Base-by-base conservation (phyloP, 2,113 vertebrate genomes). In the Tiliqua scincoides region DNA sequence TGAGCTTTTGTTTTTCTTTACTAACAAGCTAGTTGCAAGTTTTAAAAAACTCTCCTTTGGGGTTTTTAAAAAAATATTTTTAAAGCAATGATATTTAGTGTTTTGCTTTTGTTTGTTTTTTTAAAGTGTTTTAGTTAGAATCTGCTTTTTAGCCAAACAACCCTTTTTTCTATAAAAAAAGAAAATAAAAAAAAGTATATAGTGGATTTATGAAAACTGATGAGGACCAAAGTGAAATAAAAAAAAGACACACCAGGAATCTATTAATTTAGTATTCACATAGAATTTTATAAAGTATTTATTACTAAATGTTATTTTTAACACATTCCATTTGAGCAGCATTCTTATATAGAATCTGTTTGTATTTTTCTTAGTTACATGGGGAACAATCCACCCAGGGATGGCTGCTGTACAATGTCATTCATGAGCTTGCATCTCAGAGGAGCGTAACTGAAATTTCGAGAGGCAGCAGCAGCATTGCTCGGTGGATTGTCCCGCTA, bases 221-320 rank as follows among this genome's bases (percentile, higher is more conserved):
- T 96, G 95, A 93, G 95, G 97, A 97, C 97, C 97, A 97, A 97
- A 97, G 96, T 95, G 93, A 97, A 96, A 96, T 94, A 95, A 74
- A 86, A 96, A 96, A 95, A 94, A 96, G 95, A 96, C 14, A 71
- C 95, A 96, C 95, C 95, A 96, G 96, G 96, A 97, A 97, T 96
- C 96, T 97, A 97, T 97, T 97, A 95, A 97, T 96, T 96, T 97
- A 94, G 94, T 95, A 91, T 94, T 95, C 95, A 91, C 91, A 94
- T 94, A 96, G 95, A 97, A 96, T 97, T 96, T 97, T 97, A 97
- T 96, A 96, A 97, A 95, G 94, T 97, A 97, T 97, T 97, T 97
- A 97, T 97, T 97, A 96, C 96, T 97, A 96, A 97, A 96, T 96
- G 94, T 97, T 97, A 96, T 96, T 97, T 97, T 97, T 95, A 94